Base-by-base conservation (phyloP, 2,113 vertebrate species). In the Lonchura striata region DNA sequence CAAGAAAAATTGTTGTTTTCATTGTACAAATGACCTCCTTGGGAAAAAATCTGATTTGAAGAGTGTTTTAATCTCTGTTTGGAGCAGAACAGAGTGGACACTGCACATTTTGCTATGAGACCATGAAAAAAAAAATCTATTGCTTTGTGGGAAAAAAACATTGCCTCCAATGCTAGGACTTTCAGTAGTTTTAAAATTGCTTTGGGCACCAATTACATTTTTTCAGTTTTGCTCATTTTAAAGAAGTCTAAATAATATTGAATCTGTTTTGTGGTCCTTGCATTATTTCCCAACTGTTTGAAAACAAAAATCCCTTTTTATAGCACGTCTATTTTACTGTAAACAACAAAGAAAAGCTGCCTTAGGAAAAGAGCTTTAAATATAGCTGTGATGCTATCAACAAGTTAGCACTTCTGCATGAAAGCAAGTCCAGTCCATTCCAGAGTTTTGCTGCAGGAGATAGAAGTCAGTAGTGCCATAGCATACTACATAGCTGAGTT, bases 281-380 rank as follows among this genome's bases (percentile, higher is more conserved):
- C 14, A 71, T 87, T 81, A 77, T 80, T 71, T 30, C 21, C 27
- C 68, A 69, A 57, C 16, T 72, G 7, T 63, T 65, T 72, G 56
- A 89, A 95, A 90, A 92, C 59, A 83, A 88, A 68, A 92, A 64
- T 49, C 28, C 63, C 57, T 88, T 92, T 87, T 87, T 66, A 81
- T 54, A 88, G 50, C 16, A 9, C 50, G 57, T 95, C 27, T 61
- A 77, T 71, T 94, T 96, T 86, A 47, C 52, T 91, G 78, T 88
- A 47, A 82, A 93, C 19, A 68, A 72, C 24, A 95, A 91, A 88
- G n/a, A 74, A 85, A 79, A 77, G 2, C 39, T 87, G 85, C 92
- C 88, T 91, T 14, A 31, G 61, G 90, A 86, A 86, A 83, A 94
- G 39, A 88, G 33, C 82, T 87, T 78, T 80, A 72, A 94, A 57